Base-by-base conservation (phyloP, 64 coral and sea anemone genomes). In the Montipora cactus region DNA sequence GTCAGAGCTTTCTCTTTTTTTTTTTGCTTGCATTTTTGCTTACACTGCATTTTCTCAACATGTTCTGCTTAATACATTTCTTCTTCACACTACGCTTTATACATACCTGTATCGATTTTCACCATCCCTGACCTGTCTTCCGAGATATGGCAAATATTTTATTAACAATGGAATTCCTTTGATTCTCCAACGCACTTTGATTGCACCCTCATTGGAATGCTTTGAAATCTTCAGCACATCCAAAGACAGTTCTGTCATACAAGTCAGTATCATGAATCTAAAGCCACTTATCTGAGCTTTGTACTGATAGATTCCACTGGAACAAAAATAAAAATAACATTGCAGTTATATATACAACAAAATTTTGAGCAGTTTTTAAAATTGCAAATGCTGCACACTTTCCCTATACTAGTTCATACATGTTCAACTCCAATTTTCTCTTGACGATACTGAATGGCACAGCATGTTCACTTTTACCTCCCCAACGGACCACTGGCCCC, bases 201-300 rank as follows among this genome's bases (percentile, higher is more conserved):
- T 87, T 44, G 92, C 86, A 21, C 86, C 87, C 61, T 99, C 95
- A 64, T 94, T 82, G 12, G 82, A 49, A 77, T 96, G 86, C 74
- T 99, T 96, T 21, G 98, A 94, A 76, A 99, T 99, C 76, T 94
- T 94, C 3, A 99, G 80, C 28, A 96, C 89, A n/a, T 99, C 98
- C 18, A 99, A 49, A 15, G 89, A 94, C 47, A 92, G 51, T 23
- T 96, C 89, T 13, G 94, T 72, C 95, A 96, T 96, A 23, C 71
- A 87, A 50, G 91, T 25, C 37, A 91, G 72, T 14, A 79, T 83
- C 12, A 77, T 75, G 64, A 83, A 79, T 71, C 82, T 91, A 79
- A 99, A 59, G 45, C 92, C 59, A 46, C 59, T 87, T 76, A 99
- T 67, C 66, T 87, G 76, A 8, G 18, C 70, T 81, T 85, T 95